A percentile compares a stretch with the other conserved stretches of the same genome.
Conservation (phyloP, 2,888 invertebrate genomes). For the Entomobrya multifasciata region DNA sequence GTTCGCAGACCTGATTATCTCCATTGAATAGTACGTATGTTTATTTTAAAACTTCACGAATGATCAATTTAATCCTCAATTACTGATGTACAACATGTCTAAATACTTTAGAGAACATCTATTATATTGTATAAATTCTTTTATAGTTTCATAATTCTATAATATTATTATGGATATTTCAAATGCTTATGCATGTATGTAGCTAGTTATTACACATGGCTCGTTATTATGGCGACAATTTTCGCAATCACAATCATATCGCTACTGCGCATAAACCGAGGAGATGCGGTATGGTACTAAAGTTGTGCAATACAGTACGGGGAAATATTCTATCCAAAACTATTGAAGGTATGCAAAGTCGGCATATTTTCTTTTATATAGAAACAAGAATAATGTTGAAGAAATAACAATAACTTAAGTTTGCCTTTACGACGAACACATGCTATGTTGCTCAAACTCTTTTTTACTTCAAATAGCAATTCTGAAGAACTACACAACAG, state of each 20-base stretch:
- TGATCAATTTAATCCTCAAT: too few species aligned
- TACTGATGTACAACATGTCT: too few species aligned
- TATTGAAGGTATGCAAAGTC: slow-evolving; percentile 18
- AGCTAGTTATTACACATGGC: too few species aligned
- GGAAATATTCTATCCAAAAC: background rate
- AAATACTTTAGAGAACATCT: too few species aligned
- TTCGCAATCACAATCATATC: background rate
- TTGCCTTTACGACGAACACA: slow-evolving; percentile 53
- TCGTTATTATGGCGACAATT: too few species aligned
- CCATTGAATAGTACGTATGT: too few species aligned
- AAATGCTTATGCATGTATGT: too few species aligned
- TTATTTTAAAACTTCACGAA: too few species aligned
- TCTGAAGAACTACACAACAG: background rate
- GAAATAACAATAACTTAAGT: slow-evolving; percentile 51
- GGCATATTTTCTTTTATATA: slow-evolving; percentile 36
- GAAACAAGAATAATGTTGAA: slow-evolving; percentile 19
- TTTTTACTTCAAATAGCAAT: background rate
- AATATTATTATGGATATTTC: too few species aligned
- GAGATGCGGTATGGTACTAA: background rate
- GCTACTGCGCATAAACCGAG: background rate
- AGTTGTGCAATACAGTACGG: background rate
- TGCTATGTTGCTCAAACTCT: slow-evolving; percentile 28
- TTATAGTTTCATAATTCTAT: too few species aligned
- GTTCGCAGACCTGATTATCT: too few species aligned
- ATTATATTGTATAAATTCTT: too few species aligned